A percentile compares a stretch with the other conserved stretches of the same genome.
phyloP scores from a whole-genome alignment of 2,888 invertebrate species.

The Sicus ferrugineus region DNA sequence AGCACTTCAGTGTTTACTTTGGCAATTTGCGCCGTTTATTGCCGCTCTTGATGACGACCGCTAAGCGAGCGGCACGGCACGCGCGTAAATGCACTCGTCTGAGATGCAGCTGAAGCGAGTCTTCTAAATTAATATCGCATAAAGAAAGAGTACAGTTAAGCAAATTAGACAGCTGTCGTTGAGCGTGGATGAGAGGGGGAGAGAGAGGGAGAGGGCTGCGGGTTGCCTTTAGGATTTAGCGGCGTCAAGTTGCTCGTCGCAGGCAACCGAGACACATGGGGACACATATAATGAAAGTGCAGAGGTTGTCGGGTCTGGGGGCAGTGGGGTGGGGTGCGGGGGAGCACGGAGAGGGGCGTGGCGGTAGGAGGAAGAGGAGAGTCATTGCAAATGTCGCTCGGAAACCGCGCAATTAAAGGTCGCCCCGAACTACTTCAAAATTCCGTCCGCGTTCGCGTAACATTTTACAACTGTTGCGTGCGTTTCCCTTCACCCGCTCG shows the following conservation, averaged over 20 bases:
- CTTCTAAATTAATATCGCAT: background rate
- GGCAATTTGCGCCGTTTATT: constrained; percentile 29
- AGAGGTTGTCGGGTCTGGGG: no score
- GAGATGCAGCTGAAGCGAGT: constrained; percentile 2
- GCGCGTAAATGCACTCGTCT: background rate
- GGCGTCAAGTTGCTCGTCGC: no score
- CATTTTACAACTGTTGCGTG: background rate
- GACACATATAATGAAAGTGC: no score
- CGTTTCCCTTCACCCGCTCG: no score
- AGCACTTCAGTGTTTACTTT: constrained; percentile 26
- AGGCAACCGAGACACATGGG: no score
- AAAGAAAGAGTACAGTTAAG: background rate
- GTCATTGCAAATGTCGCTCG: no score
- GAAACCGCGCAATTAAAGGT: background rate
- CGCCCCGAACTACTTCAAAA: background rate
- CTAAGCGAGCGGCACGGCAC: background rate
- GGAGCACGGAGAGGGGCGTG: no score
- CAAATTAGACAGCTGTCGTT: background rate
- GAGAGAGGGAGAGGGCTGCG: background rate
- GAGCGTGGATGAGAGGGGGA: background rate
- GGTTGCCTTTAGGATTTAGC: no score
- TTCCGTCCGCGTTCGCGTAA: background rate
- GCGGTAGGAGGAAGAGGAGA: no score
- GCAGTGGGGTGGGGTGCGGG: no score
- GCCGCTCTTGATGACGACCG: constrained; percentile 24